Conservation (phyloP, 2,113 vertebrate species). For the Lophius piscatorius region DNA sequence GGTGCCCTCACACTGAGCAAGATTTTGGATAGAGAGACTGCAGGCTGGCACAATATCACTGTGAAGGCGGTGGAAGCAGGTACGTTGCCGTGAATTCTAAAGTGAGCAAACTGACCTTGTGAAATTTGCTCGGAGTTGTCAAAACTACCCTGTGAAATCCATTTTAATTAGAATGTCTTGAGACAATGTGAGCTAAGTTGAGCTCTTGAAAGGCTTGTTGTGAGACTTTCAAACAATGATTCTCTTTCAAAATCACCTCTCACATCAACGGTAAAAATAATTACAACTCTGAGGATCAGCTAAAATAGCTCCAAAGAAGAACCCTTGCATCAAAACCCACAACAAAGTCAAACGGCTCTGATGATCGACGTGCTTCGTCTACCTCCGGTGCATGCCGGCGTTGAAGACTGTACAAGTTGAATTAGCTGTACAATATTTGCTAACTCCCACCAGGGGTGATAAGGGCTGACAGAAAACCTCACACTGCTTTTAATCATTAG, state of each 20-base stretch:
- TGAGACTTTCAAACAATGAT: too few species aligned
- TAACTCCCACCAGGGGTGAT: conserved; percentile 46
- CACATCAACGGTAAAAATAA: too few species aligned
- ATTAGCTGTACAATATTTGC: conserved; percentile 36
- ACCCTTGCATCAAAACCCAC: too few species aligned
- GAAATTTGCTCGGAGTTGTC: not conserved
- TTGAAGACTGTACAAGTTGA: conserved; percentile 28
- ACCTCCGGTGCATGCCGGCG: too few species aligned
- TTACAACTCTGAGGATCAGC: too few species aligned
- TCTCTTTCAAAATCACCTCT: too few species aligned
- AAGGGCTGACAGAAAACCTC: conserved; percentile 41
- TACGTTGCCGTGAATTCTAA: conserved; percentile 49
- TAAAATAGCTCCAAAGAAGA: too few species aligned
- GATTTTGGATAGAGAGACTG: conserved; percentile 91
- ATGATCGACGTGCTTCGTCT: too few species aligned
- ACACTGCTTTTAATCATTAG: conserved; percentile 50
- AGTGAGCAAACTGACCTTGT: not conserved
- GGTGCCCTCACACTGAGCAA: conserved; percentile 92
- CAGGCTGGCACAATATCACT: conserved; percentile 98
- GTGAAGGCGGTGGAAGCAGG: conserved; percentile 94
- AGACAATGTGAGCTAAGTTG: not conserved
- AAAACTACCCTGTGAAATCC: not conserved
- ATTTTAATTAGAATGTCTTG: not conserved
- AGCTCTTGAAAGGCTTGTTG: too few species aligned
- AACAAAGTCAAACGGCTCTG: too few species aligned